Base-by-base conservation (phyloP, 2,113 vertebrate species). In the Cyrtonyx montezumae region DNA sequence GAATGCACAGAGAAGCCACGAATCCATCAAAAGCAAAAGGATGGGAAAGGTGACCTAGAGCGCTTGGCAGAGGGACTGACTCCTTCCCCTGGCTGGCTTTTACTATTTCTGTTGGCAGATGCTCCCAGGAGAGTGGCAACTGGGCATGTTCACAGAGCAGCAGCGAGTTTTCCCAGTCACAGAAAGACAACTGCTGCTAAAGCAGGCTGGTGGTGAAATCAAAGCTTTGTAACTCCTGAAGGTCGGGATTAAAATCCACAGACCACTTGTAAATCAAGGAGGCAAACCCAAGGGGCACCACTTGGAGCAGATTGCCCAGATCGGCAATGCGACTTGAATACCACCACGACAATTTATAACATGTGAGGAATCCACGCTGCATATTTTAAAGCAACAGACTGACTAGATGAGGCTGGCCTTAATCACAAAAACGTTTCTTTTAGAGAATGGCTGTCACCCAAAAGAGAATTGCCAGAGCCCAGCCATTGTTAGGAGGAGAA, bases 181-280 rank as follows among this genome's bases (percentile, higher is more conserved):
- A 25, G 36, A n/a, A 83, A 87, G 83, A 15, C 22, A 91, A 25
- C 56, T 43, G 42, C 61, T 62, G 19, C 79, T 76, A 40, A 67
- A 70, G 77, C 25, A 67, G 37, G 28, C 59, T 42, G 34, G 46
- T 61, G 43, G 34, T 55, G 45, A 86, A 90, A 67, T 59, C 63
- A 87, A 89, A 95, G 58, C 19, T 22, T 19, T 84, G 13, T 42
- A 71, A 43, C 82, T 90, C 80, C 79, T 87, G 59, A 77, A 87
- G 95, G 63, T 58, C 32, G n/a, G 79, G 32, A 73, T 15, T 61
- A 73, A 88, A 91, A 93, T 63, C 78, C 79, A 79, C 71, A 85
- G 62, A 68, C 45, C 15, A 42, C 58, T 90, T 80, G 67, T 84
- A 94, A 94, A 87, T 69, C 3, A 12, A 84, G 49, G 28, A 68